Evolutionary conservation across 2,888 invertebrate genomes (phyloP).

Genomic region (Tiliacea citrago): DNA sequence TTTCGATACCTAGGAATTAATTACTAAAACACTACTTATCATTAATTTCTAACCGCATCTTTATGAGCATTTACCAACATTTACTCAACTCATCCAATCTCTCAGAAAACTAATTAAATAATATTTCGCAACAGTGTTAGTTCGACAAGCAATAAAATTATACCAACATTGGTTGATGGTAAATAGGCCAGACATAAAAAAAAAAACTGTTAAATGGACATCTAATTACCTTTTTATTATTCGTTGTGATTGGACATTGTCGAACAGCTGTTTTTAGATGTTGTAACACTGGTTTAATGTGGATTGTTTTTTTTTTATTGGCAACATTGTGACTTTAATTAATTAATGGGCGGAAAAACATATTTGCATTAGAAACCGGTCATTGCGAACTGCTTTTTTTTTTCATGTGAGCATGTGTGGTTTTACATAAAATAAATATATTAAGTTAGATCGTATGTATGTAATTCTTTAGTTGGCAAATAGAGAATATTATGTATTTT

Average conservation of each 20-base stretch:
- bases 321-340: slow-evolving; percentile 30
- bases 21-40: slow-evolving; percentile 21
- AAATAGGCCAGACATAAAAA: slow-evolving; percentile 68
- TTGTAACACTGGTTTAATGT: slow-evolving; percentile 64
- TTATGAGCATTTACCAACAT: slow-evolving; percentile 18
- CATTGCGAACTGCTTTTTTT: slow-evolving; percentile 5
- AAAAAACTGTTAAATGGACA: slow-evolving; percentile 52
- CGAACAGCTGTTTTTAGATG: slow-evolving; percentile 72
- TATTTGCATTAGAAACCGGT: slow-evolving; percentile 27
- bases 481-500: not conserved
- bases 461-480: not conserved
- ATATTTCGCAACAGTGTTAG: slow-evolving; percentile 30
- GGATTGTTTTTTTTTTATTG: slow-evolving; percentile 60
- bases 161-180: slow-evolving; percentile 52
- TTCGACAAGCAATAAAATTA: slow-evolving; percentile 15
- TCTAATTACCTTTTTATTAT: slow-evolving; percentile 74
- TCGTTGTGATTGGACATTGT: slow-evolving; percentile 76
- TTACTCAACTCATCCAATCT: slow-evolving; percentile 5
- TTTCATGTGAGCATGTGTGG: not conserved
- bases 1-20: slow-evolving; percentile 31
- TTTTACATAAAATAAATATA: not conserved
- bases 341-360: slow-evolving; percentile 18
- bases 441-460: not conserved
- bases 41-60: slow-evolving; percentile 28
- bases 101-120: slow-evolving; percentile 26